These are phyloP conservation scores for Perodicticus potto DNA, from an alignment of 2,797 vertebrate species.

Conservation along the genomic window DNA sequence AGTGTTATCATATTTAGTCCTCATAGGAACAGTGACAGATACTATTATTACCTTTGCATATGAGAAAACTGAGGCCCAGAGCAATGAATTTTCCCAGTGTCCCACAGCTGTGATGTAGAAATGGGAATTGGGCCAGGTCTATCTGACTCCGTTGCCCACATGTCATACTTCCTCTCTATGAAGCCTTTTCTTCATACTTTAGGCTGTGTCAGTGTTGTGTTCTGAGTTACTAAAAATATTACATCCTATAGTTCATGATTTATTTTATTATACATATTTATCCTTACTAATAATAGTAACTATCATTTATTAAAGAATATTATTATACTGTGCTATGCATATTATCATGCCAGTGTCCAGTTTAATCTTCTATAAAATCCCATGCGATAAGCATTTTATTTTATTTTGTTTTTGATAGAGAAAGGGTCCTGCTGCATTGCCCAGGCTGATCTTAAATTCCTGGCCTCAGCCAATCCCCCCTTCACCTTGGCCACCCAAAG, in stretches of 20 bases:
- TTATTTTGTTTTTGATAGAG: not conserved
- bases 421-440: not conserved
- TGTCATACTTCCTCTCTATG: not conserved
- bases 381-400: not conserved
- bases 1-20: not conserved
- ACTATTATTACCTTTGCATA: not conserved
- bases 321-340: not conserved
- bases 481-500: not conserved
- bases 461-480: not conserved
- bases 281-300: not conserved
- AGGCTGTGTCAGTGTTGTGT: not conserved
- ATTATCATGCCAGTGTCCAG: not conserved
- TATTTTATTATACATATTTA: not conserved
- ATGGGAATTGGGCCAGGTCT: not conserved
- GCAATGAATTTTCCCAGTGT: not conserved
- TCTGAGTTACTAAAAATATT: not conserved
- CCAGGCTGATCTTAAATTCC: not conserved
- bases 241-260: not conserved
- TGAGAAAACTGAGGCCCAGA: not conserved
- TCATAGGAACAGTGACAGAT: not conserved
- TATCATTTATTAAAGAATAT: conserved; percentile 3
- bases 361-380: not conserved
- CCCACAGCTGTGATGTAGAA: not conserved
- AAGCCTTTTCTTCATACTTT: not conserved
- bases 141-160: not conserved